Evolutionary conservation across 2,888 invertebrate species (phyloP), one percentile per base, ranked within the genome.

Genomic region (Epinotia ramella): DNA sequence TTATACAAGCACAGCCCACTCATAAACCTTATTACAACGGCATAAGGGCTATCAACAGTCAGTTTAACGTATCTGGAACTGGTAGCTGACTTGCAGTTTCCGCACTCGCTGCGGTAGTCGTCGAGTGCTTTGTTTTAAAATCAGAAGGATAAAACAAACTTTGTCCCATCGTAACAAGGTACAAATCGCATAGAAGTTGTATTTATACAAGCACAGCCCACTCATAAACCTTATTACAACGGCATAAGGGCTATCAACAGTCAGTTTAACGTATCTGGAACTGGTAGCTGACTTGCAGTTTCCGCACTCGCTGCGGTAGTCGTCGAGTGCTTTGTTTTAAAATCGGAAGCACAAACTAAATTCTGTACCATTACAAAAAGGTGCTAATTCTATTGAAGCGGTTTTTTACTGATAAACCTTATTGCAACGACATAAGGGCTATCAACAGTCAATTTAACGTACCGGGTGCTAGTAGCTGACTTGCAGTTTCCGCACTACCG

Each of bases 401-500:
- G 28, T 33, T 0, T 0, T 33, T 33, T 7, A 33, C 33, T 33
- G 0, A 33, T 7, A 7, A 59, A 18, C 12, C 24, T 12, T 59
- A 24, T 12, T 20, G 20, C 24, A 33, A 33, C 6, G 33, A 7
- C 33, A 33, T 33, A 33, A 59, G 20, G 24, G 24, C 59, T 59
- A 12, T 59, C 12, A 4, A 16, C 9, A 3, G 33, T 16, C 33
- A 40, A 18, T 13, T 20, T 20, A 7, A 6, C 20, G 56, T 78
- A 94, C 94, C 96, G 95, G 79, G 96, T 96, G 80, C 96, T 96
- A 81, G 95, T 96, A 7, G 96, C 96, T 68, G 97, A 96, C 90
- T 97, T 97, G 91, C 97, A 97, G 93, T 97, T 97, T 90, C 97
- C 97, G 90, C 97, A 97, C 91, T 97, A n/a, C n/a, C 97, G 90